A percentile compares a stretch with the other conserved stretches of the same genome.
These are phyloP conservation scores for Acanthornis magna DNA, from an alignment of 2,797 vertebrate genomes.

Conservation along the genomic window DNA sequence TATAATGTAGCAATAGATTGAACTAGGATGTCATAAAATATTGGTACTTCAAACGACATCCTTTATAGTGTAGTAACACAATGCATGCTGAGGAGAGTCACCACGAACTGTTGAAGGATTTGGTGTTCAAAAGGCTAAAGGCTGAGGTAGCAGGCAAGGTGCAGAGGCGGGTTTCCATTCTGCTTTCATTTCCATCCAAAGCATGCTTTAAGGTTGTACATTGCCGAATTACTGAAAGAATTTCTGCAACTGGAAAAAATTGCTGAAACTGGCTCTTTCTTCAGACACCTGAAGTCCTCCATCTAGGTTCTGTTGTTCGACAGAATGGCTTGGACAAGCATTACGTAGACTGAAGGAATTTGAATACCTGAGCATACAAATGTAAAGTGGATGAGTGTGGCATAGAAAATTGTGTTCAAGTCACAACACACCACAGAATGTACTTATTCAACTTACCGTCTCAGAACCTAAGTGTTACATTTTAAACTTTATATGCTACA, in stretches of 20 bases:
- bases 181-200: not conserved
- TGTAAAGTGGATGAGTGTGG: not conserved
- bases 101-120: not conserved
- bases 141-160: not conserved
- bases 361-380: not conserved
- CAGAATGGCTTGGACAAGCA: not conserved
- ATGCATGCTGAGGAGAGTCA: not conserved
- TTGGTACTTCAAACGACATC: not conserved
- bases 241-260: not conserved
- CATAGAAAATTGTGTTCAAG: not conserved
- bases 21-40: not conserved
- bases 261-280: not conserved
- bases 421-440: not conserved
- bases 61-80: not conserved
- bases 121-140: not conserved
- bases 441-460: not conserved
- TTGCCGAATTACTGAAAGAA: not conserved
- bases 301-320: not conserved
- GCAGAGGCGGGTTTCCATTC: not conserved
- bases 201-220: not conserved
- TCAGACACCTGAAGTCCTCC: not conserved
- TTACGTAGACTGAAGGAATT: not conserved
- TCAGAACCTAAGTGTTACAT: not conserved
- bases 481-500: not conserved
- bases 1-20: not conserved